Conservation (phyloP, 2,888 invertebrate species). For the Trissolcus brochymenae region DNA sequence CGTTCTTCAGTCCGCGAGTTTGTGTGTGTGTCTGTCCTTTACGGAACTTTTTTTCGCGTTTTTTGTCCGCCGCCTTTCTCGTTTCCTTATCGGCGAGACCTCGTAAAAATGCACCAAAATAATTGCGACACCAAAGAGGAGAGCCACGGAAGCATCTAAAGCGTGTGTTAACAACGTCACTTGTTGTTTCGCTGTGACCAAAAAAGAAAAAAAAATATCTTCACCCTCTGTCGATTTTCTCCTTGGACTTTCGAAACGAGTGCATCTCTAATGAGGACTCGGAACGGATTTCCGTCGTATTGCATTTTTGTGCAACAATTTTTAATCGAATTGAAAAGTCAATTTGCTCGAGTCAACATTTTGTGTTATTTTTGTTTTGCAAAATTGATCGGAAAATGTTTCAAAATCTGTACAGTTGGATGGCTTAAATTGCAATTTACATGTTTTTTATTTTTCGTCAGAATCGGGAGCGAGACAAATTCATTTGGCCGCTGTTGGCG, state of each 20-base stretch:
- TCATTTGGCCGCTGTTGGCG: constrained; percentile 4
- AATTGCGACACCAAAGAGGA: constrained; percentile 35
- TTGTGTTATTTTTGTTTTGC: too few species aligned
- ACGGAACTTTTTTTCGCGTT: constrained; percentile 33
- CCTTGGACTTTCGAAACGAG: neutral
- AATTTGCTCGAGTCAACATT: too few species aligned
- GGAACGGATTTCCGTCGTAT: too few species aligned
- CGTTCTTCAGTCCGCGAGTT: constrained; percentile 3
- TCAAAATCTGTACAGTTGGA: too few species aligned
- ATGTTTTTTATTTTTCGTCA: too few species aligned
- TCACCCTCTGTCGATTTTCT: constrained; percentile 8
- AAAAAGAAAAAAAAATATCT: constrained; percentile 6
- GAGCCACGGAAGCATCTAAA: constrained; percentile 31
- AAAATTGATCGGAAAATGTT: too few species aligned
- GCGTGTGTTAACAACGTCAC: constrained; percentile 31
- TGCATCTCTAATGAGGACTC: neutral
- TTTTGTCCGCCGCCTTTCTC: constrained; percentile 28
- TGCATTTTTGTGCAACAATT: too few species aligned
- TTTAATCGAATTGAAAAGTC: too few species aligned
- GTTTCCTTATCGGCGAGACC: constrained; percentile 49
- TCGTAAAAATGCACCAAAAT: constrained; percentile 37
- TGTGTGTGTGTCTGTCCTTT: constrained; percentile 48
- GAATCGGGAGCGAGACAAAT: constrained; percentile 8
- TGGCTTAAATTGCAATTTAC: too few species aligned
- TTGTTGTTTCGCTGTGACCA: constrained; percentile 6